Base-by-base conservation (phyloP, 2,113 vertebrate genomes). In the Cyprinus carpio region DNA sequence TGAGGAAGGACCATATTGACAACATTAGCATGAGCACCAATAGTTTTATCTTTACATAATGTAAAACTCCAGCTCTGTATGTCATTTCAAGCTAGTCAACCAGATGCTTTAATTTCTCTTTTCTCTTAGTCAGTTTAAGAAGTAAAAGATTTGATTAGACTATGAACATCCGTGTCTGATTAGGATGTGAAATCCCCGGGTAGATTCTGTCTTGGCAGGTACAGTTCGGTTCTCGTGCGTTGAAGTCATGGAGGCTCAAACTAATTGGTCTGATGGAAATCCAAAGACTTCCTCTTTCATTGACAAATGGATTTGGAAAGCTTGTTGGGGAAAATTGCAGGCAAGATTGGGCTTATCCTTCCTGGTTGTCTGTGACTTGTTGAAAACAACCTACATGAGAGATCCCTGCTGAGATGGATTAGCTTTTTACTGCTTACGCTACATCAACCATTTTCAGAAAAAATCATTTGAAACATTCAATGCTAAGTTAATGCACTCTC, bases 401-500 rank as follows among this genome's bases (percentile, higher is more conserved):
- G 87, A 89, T 92, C 92, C 92, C 91, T 88, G 89, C 60, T 85
- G 89, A 92, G 93, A 93, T 91, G 93, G 92, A 94, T 93, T 94
- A 93, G 87, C 86, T 90, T 86, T 76, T 51, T 18, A 84, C 86
- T 90, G 92, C 92, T 91, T 90, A 92, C 89, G 90, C 90, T 92
- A 91, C 90, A 88, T 90, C 69, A 85, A 49, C 37, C 34, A 62
- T 69, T 80, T 80, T 81, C 40, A 54, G 10, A 83, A 49, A 49
- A 69, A 69, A 71, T 56, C 12, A 40, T 75, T 74, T 29, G 27
- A 60, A 78, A n/a, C 54, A 78, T 60, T 78, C 12, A 40, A 60
- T 78, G 18, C 23, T 8, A 37, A 40, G 56, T 80, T 64, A 43
- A 80, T 64, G 77, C 58, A 62, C 77, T 64, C 8, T 62, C 23